These are phyloP conservation scores for Tyrophagus putrescentiae DNA, from an alignment of 1,140 invertebrate species.

Conservation along the genomic window DNA sequence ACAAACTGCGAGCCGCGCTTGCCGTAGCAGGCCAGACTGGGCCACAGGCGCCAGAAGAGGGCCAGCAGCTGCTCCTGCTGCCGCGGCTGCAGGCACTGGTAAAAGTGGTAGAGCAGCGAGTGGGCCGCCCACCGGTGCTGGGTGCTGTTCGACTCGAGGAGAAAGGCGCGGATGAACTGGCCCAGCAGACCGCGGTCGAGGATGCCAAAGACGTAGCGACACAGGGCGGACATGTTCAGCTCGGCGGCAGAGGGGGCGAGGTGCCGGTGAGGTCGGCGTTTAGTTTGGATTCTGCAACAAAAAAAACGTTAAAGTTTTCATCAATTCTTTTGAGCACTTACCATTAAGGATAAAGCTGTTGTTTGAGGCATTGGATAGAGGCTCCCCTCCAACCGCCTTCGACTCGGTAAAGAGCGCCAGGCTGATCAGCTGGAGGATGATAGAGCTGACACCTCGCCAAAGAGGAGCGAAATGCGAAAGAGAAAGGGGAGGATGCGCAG, in stretches of 20 bases:
- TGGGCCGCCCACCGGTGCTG: conserved; percentile 90
- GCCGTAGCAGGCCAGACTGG: conserved; percentile 71
- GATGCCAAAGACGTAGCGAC: conserved; percentile 50
- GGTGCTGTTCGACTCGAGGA: conserved; percentile 82
- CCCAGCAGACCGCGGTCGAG: conserved; percentile 49
- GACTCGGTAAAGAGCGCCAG: conserved; percentile 53
- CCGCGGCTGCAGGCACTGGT: conserved; percentile 53
- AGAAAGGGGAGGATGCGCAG: conserved; percentile 54
- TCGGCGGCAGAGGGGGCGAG: not conserved
- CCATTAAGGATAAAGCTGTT: not conserved
- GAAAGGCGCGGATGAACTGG: conserved; percentile 72
- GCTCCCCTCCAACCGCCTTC: no score
- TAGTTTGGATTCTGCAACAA: not conserved
- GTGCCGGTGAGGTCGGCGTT: not conserved
- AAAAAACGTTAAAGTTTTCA: not conserved
- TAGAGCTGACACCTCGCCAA: conserved; percentile 87
- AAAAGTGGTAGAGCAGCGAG: conserved; percentile 63
- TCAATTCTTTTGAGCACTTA: conserved; percentile 3
- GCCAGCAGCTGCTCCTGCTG: conserved; percentile 66
- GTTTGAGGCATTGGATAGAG: not conserved
- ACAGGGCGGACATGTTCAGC: conserved; percentile 47
- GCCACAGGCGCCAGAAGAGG: conserved; percentile 80
- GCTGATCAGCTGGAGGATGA: conserved; percentile 73
- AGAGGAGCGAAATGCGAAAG: conserved; percentile 55
- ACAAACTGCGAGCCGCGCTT: conserved; percentile 89